Percentiles rank a stretch among this genome's conserved stretches.
Evolutionary conservation across 2,113 vertebrate species (phyloP).

Genomic region (Puntigrus tetrazona): DNA sequence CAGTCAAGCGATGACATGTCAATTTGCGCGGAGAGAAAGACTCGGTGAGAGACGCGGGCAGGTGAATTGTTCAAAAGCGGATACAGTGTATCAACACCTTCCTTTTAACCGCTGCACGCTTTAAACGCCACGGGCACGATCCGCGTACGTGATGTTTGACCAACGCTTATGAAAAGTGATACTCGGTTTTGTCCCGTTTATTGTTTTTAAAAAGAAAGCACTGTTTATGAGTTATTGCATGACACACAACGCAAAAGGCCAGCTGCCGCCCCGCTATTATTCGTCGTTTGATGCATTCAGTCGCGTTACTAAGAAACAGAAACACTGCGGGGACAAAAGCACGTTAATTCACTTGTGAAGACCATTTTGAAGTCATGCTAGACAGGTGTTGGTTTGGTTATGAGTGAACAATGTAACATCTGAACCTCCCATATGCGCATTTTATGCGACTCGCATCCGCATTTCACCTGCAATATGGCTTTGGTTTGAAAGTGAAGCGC

Average conservation of each 20-base stretch:
- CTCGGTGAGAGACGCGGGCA: conserved; percentile 81
- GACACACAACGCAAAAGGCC: conserved; percentile 67
- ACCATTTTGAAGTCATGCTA: conserved; percentile 40
- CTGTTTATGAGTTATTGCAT: conserved; percentile 68
- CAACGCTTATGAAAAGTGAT: conserved; percentile 64
- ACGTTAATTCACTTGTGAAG: conserved; percentile 54
- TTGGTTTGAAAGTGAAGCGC: not conserved
- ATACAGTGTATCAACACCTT: conserved; percentile 77
- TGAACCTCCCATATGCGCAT: conserved; percentile 22
- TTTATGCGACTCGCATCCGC: not conserved
- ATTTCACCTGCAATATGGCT: not conserved
- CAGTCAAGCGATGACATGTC: conserved; percentile 78
- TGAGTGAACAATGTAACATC: conserved; percentile 19
- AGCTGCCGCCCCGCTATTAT: conserved; percentile 72
- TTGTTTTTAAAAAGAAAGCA: conserved; percentile 43
- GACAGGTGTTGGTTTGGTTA: conserved; percentile 66
- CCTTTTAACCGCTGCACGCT: conserved; percentile 49
- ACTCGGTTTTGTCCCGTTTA: conserved; percentile 60
- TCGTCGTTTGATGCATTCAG: conserved; percentile 67
- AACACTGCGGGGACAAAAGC: conserved; percentile 62
- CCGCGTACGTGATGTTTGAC: conserved; percentile 64
- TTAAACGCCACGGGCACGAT: conserved; percentile 22
- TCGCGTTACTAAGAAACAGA: conserved; percentile 66
- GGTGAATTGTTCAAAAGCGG: conserved; percentile 81
- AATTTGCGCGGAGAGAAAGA: conserved; percentile 62